Evolutionary conservation across 2,888 invertebrate genomes (phyloP).

Genomic region (Tachystola acroxantha): DNA sequence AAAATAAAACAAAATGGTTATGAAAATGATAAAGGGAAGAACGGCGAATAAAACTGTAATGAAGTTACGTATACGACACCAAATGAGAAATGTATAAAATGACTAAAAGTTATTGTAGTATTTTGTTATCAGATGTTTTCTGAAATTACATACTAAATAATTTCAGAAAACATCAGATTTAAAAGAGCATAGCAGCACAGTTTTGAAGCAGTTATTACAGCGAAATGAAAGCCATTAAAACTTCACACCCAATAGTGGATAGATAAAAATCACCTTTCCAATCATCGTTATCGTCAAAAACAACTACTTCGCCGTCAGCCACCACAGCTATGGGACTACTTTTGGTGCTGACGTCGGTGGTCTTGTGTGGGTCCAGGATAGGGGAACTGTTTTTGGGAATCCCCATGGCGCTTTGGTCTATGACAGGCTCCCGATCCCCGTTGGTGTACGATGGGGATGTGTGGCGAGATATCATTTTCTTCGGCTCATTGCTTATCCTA

Average conservation of each 20-base stretch:
- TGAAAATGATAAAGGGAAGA: background rate
- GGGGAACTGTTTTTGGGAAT: conserved; percentile 71
- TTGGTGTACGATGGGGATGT: conserved; percentile 70
- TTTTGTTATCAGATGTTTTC: too few relatives aligned
- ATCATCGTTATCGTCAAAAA: conserved; percentile 91
- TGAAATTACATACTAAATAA: too few relatives aligned
- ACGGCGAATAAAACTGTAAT: too few relatives aligned
- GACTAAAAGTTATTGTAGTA: too few relatives aligned
- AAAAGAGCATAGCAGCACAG: background rate
- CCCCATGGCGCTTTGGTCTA: conserved; percentile 52
- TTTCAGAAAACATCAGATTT: too few relatives aligned
- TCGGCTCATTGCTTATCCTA: conserved; percentile 67
- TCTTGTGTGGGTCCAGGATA: conserved; percentile 67
- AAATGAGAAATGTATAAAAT: too few relatives aligned
- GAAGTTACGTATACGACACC: too few relatives aligned
- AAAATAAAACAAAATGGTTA: background rate
- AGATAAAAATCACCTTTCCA: conserved; percentile 81
- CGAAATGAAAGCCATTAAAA: background rate
- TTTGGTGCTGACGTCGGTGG: conserved; percentile 59
- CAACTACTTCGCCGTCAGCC: conserved; percentile 88
- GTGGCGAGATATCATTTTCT: conserved; percentile 71
- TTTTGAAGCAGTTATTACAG: conserved; percentile 1
- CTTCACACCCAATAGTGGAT: background rate
- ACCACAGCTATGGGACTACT: conserved; percentile 80
- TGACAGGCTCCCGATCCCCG: conserved; percentile 51